These are phyloP conservation scores for Conchocele bisecta DNA, from an alignment of 2,888 invertebrate species.

Conservation along the genomic window DNA sequence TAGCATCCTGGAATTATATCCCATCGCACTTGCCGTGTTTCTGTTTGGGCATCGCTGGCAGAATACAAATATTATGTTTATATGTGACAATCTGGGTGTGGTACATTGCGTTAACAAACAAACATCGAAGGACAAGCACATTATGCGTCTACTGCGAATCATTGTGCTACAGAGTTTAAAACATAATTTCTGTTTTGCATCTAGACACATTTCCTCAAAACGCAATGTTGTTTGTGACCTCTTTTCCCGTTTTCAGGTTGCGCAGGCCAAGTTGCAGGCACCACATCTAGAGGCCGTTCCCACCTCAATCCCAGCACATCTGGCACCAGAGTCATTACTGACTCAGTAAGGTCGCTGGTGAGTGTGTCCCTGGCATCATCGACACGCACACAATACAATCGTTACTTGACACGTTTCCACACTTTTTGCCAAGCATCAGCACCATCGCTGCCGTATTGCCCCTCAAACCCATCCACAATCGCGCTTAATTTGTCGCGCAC, in stretches of 20 bases:
- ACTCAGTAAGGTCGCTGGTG: background rate
- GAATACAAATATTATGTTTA: conserved; percentile 31
- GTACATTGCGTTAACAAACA: conserved; percentile 37
- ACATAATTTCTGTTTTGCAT: conserved; percentile 26
- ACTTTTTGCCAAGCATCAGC: too few relatives aligned
- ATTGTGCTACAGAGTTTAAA: conserved; percentile 22
- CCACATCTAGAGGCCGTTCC: conserved; percentile 22
- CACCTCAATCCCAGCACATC: conserved; percentile 9
- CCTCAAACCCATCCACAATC: too few relatives aligned
- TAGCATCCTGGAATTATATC: conserved; percentile 34
- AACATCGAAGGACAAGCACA: conserved; percentile 28
- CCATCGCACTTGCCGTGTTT: conserved; percentile 35
- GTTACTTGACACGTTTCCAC: background rate
- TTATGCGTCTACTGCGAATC: conserved; percentile 31
- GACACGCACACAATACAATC: background rate
- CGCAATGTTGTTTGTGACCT: conserved; percentile 29
- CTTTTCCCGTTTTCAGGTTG: conserved; percentile 32
- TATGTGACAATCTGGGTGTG: conserved; percentile 29
- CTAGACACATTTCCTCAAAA: conserved; percentile 12
- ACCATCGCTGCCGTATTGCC: too few relatives aligned
- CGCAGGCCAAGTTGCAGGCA: conserved; percentile 9
- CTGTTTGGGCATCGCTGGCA: conserved; percentile 15
- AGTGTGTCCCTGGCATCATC: background rate
- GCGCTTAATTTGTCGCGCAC: too few relatives aligned
- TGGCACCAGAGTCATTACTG: conserved; percentile 9